phyloP scores from a whole-genome alignment of 2,888 invertebrate genomes.

The Empis livida region DNA sequence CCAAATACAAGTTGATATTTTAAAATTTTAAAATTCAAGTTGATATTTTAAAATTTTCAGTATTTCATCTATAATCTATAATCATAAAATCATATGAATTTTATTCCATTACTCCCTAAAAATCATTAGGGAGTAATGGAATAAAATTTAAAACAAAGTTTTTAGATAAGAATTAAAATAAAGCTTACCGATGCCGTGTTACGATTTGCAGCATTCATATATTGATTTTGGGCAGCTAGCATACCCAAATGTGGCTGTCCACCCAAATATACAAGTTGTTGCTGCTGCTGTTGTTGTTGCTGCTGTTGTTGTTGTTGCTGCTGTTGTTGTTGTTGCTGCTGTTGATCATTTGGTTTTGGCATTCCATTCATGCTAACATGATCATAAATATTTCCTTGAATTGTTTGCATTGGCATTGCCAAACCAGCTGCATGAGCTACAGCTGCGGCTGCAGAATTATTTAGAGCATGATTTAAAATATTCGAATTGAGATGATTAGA shows the following conservation, averaged over 20 bases:
- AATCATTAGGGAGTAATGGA: too few relatives aligned
- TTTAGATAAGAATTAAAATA: too few relatives aligned
- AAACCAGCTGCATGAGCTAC: slow-evolving; percentile 25
- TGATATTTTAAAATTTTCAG: too few relatives aligned
- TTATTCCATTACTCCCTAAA: too few relatives aligned
- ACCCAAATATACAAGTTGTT: slow-evolving; percentile 33
- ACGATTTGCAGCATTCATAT: slow-evolving; percentile 32
- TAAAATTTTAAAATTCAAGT: too few relatives aligned
- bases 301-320: slow-evolving; percentile 14
- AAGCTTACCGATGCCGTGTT: slow-evolving; percentile 35
- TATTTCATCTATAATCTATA: too few relatives aligned
- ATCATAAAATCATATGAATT: too few relatives aligned
- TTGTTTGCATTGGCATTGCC: slow-evolving; percentile 29
- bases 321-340: slow-evolving; percentile 11
- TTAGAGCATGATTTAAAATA: slow-evolving; percentile 32
- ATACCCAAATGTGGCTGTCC: slow-evolving; percentile 32
- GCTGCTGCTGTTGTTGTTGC: too few relatives aligned
- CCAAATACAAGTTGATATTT: too few relatives aligned
- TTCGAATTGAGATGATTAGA: slow-evolving; percentile 29
- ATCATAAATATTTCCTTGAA: slow-evolving; percentile 33
- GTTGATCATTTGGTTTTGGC: slow-evolving; percentile 16
- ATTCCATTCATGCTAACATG: slow-evolving; percentile 30
- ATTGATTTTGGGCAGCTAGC: slow-evolving; percentile 34
- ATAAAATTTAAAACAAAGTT: too few relatives aligned
- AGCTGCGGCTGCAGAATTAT: slow-evolving; percentile 25